These are phyloP conservation scores for Sphaerophoria taeniata DNA, from an alignment of 2,888 invertebrate genomes.

Conservation along the genomic window DNA sequence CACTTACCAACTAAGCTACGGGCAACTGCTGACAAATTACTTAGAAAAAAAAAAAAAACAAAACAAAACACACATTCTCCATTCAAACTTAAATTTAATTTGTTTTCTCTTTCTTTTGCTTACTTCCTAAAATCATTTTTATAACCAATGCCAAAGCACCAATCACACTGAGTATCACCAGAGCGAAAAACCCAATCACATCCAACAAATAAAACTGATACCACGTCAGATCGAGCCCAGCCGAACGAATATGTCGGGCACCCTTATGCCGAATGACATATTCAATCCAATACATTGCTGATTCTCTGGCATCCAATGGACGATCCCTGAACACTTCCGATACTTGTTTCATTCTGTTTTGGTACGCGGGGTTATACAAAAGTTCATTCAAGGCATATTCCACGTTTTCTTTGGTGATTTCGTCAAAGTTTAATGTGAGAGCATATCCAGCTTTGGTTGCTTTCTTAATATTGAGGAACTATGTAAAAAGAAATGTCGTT, in stretches of 20 bases:
- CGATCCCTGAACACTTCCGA: conserved; percentile 82
- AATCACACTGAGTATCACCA: conserved; percentile 73
- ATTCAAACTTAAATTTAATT: neutral
- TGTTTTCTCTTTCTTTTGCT: conserved; percentile 12
- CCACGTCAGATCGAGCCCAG: conserved; percentile 81
- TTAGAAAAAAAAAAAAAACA: too few relatives aligned
- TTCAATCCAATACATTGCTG: conserved; percentile 83
- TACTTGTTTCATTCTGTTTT: conserved; percentile 78
- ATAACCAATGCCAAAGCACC: conserved; percentile 7
- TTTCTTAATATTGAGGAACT: conserved; percentile 81
- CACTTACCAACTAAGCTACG: too few relatives aligned
- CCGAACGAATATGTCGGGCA: conserved; percentile 81
- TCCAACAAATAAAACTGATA: conserved; percentile 82
- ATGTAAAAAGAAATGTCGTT: conserved; percentile 60
- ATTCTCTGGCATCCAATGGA: conserved; percentile 79
- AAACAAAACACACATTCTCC: neutral
- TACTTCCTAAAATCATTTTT: conserved; percentile 8
- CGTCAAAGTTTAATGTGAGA: conserved; percentile 79
- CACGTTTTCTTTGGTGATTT: conserved; percentile 79
- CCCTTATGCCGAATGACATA: conserved; percentile 82
- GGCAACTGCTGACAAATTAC: too few relatives aligned
- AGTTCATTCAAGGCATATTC: conserved; percentile 80
- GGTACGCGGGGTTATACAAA: conserved; percentile 80
- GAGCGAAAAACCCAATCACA: conserved; percentile 77
- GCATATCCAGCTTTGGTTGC: conserved; percentile 81